phyloP scores from a whole-genome alignment of 2,888 invertebrate species.

The Euplexia lucipara region DNA sequence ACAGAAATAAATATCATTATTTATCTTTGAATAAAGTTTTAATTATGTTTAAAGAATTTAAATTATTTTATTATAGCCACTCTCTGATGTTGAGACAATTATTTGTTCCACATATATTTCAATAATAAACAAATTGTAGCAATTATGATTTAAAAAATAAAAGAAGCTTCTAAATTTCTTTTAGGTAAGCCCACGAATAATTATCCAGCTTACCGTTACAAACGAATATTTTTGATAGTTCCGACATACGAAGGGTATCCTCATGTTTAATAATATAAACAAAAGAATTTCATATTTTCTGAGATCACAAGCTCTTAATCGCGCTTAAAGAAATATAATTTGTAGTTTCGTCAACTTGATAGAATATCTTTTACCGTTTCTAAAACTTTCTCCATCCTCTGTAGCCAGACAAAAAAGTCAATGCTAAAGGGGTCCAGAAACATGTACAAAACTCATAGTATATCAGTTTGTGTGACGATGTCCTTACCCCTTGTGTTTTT shows the following conservation, averaged over 20 bases:
- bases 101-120: background rate
- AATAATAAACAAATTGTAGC: background rate
- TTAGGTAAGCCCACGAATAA: constrained; percentile 34
- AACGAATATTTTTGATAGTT: constrained; percentile 23
- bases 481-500: too few relatives aligned
- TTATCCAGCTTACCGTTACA: constrained; percentile 41
- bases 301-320: background rate
- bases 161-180: background rate
- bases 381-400: too few relatives aligned
- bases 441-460: too few relatives aligned
- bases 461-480: too few relatives aligned
- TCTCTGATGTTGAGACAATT: background rate
- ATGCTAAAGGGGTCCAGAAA: too few relatives aligned
- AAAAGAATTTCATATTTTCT: constrained; percentile 8
- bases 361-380: background rate
- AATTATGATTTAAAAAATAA: background rate
- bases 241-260: constrained; percentile 17
- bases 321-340: too few relatives aligned
- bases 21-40: too few relatives aligned
- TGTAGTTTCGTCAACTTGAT: too few relatives aligned
- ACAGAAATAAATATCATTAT: too few relatives aligned
- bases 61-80: too few relatives aligned
- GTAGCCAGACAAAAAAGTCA: too few relatives aligned
- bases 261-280: constrained; percentile 20
- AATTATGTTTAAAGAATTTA: too few relatives aligned